Base-by-base conservation (phyloP, 2,797 vertebrate genomes). In the Fratercula arctica region DNA sequence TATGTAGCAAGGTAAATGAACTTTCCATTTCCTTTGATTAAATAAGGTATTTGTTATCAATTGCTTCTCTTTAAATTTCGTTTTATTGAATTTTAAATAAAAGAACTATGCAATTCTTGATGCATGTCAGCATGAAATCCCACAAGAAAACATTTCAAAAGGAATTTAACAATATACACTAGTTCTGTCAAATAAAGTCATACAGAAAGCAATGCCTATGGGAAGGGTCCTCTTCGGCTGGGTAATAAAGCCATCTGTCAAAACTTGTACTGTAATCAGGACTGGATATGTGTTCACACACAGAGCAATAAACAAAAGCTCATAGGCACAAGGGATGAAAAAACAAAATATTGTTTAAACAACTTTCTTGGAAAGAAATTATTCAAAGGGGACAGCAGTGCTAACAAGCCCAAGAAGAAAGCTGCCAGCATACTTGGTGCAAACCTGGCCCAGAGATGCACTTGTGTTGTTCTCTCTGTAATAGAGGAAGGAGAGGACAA, bases 51-150 rank as follows among this genome's bases (percentile, higher is more conserved):
- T 79, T 94, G 31, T 77, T 90, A 73, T 51, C 48, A 73, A 28
- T 37, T 46, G 39, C n/a, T 86, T 91, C 15, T 56, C 31, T 83
- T 76, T 70, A 90, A 48, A 24, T 86, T 87, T 46, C 24, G 83
- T 89, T 83, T 83, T 86, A 84, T 78, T 85, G 63, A 54, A 85
- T 94, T 92, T 89, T 81, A 82, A 92, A 89, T 90, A 79, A 85
- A 81, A 94, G 45, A 15, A 39, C 33, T 46, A 33, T 43, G 29
- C 29, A 69, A n/a, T 75, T 87, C 24, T 81, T 92, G 50, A 68
- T 73, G 29, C 11, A 46, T 66, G 61, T 75, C 74, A 93, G 61
- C 45, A 39, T 39, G 50, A 92, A 93, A 76, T 77, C 53, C 26
- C 70, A 69, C 54, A 78, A 89, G 66, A 88, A 8, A 88, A 79